Conservation (phyloP, 2,888 invertebrate species). For the Pristionchus japonicus region DNA sequence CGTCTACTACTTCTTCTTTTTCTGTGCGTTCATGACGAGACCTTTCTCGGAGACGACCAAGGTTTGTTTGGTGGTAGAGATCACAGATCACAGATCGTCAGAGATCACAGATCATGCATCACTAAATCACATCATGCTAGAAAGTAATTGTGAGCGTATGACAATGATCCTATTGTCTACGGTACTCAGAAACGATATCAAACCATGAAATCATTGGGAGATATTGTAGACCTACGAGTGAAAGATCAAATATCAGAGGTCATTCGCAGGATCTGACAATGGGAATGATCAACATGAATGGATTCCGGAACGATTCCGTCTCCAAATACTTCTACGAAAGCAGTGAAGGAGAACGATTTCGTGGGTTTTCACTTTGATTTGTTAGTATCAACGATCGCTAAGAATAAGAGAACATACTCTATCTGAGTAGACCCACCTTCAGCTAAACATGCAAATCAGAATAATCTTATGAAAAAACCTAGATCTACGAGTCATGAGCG, state of each 20-base stretch:
- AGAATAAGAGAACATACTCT: too few species aligned
- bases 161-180: too few species aligned
- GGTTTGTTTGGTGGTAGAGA: not conserved
- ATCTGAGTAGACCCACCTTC: too few species aligned
- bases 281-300: conserved; percentile 42
- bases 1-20: conserved; percentile 33
- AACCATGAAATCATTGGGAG: too few species aligned
- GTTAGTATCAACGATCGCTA: too few species aligned
- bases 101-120: not conserved
- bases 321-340: conserved; percentile 27
- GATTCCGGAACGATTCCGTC: conserved; percentile 44
- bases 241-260: not conserved
- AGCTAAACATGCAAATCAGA: too few species aligned
- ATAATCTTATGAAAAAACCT: too few species aligned
- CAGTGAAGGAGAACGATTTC: not conserved
- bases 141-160: too few species aligned
- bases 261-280: conserved; percentile 46
- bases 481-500: too few species aligned
- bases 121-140: too few species aligned
- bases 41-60: conserved; percentile 37
- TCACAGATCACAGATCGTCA: not conserved
- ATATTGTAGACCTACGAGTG: too few species aligned
- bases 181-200: too few species aligned
- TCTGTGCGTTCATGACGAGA: conserved; percentile 31
- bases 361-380: not conserved